A percentile compares a stretch with the other conserved stretches of the same genome.
These are phyloP conservation scores for Zygothrica quintamaculata DNA, from an alignment of 2,888 invertebrate species.

Conservation along the genomic window DNA sequence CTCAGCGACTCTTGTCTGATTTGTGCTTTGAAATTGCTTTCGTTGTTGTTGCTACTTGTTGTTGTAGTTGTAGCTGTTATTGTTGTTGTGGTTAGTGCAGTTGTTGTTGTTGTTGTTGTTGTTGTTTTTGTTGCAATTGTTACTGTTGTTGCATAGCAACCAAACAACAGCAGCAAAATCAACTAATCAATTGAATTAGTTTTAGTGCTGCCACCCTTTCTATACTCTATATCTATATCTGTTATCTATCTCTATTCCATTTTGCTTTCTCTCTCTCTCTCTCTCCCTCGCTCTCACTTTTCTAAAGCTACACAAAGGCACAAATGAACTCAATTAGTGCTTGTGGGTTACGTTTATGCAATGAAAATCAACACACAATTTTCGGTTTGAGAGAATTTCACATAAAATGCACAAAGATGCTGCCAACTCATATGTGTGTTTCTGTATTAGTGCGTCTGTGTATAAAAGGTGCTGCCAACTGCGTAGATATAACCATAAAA, in stretches of 20 bases:
- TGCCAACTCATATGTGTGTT: not conserved
- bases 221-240: not conserved
- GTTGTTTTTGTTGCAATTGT: too few species aligned
- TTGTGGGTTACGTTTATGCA: conserved; percentile 22
- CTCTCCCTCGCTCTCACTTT: conserved; percentile 5
- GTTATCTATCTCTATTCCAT: not conserved
- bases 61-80: too few species aligned
- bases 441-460: too few species aligned
- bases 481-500: too few species aligned
- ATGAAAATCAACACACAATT: conserved; percentile 13
- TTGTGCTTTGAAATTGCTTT: conserved; percentile 3
- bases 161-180: conserved; percentile 20
- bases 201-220: conserved; percentile 9
- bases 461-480: too few species aligned
- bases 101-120: too few species aligned
- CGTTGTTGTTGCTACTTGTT: too few species aligned
- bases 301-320: conserved; percentile 51
- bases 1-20: not conserved
- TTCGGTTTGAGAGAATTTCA: conserved; percentile 3
- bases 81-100: too few species aligned
- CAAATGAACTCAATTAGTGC: conserved; percentile 33
- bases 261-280: not conserved
- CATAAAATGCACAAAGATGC: too few species aligned
- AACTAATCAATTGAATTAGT: conserved; percentile 77
- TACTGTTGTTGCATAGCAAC: conserved; percentile 15